Percentiles rank a stretch among this genome's conserved stretches.
Conservation (phyloP, 2,888 invertebrate genomes). For the Pachycephus smyrnensis region DNA sequence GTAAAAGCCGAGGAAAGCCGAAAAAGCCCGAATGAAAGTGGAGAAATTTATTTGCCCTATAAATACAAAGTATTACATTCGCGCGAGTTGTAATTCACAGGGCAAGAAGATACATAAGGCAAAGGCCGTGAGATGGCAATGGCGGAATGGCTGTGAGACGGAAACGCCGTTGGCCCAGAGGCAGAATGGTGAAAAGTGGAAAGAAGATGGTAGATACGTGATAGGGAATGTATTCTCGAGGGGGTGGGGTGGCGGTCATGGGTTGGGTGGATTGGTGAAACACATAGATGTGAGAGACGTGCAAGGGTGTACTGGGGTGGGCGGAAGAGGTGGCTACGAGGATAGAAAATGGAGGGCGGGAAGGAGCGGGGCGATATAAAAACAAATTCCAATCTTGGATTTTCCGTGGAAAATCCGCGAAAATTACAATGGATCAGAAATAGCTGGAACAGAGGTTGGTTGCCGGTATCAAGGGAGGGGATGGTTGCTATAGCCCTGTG, state of each 20-base stretch:
- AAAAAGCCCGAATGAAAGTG: too few relatives aligned
- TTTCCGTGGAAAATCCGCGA: slow-evolving; percentile 25
- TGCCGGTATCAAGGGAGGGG: background rate
- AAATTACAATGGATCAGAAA: slow-evolving; percentile 25
- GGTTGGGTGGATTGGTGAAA: too few relatives aligned
- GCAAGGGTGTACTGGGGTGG: background rate
- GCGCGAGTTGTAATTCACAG: slow-evolving; percentile 28
- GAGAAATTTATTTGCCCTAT: slow-evolving; percentile 38
- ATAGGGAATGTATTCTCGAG: too few relatives aligned
- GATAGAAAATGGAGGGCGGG: background rate
- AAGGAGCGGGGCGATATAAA: background rate
- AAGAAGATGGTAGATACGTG: too few relatives aligned
- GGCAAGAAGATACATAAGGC: background rate
- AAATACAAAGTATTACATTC: slow-evolving; percentile 40
- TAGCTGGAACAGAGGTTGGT: slow-evolving; percentile 1
- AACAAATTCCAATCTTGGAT: slow-evolving; percentile 25
- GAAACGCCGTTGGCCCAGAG: too few relatives aligned
- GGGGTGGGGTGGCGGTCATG: too few relatives aligned
- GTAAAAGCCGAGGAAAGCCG: too few relatives aligned
- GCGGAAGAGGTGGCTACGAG: background rate
- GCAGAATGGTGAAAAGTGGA: too few relatives aligned
- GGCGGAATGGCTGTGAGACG: too few relatives aligned
- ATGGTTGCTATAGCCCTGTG: background rate
- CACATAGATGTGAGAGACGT: too few relatives aligned
- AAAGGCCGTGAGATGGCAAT: too few relatives aligned